phyloP scores from a whole-genome alignment of 2,888 invertebrate genomes.

The Lycocerus yunnanus region DNA sequence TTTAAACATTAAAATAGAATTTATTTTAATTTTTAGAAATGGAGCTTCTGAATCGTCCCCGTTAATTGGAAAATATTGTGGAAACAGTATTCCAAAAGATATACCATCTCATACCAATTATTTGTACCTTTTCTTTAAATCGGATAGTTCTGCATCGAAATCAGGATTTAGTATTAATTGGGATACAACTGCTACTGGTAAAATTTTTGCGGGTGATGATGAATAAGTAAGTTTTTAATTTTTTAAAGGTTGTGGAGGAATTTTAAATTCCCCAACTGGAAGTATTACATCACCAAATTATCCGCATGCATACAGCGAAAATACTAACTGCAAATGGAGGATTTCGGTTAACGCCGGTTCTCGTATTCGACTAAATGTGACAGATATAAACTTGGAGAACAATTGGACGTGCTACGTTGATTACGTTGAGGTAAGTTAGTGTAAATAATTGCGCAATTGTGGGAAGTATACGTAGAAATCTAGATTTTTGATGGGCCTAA shows the following conservation, averaged over 20 bases:
- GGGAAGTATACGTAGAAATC: too few relatives aligned
- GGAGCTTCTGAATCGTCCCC: conserved; percentile 72
- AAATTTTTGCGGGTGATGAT: conserved; percentile 12
- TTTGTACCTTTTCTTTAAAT: conserved; percentile 81
- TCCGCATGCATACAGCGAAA: conserved; percentile 73
- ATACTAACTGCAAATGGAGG: conserved; percentile 80
- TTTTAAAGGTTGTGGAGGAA: conserved; percentile 81
- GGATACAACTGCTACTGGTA: conserved; percentile 66
- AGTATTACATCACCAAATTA: conserved; percentile 85
- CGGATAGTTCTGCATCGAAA: conserved; percentile 67
- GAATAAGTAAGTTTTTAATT: neutral
- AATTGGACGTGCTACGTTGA: conserved; percentile 68
- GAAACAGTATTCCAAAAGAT: conserved; percentile 65
- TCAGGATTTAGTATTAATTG: conserved; percentile 81
- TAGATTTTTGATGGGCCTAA: conserved; percentile 72
- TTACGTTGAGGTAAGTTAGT: conserved; percentile 70
- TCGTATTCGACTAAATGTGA: conserved; percentile 66
- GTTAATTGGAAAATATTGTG: too few relatives aligned
- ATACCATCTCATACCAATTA: conserved; percentile 76
- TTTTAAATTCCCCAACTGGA: conserved; percentile 70
- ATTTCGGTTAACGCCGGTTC: conserved; percentile 76
- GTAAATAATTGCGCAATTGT: neutral
- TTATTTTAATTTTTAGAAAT: conserved; percentile 63
- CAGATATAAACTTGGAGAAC: conserved; percentile 73
- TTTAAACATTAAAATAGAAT: neutral